Conservation (phyloP, 1,140 invertebrate species). For the Euschistus heros region DNA sequence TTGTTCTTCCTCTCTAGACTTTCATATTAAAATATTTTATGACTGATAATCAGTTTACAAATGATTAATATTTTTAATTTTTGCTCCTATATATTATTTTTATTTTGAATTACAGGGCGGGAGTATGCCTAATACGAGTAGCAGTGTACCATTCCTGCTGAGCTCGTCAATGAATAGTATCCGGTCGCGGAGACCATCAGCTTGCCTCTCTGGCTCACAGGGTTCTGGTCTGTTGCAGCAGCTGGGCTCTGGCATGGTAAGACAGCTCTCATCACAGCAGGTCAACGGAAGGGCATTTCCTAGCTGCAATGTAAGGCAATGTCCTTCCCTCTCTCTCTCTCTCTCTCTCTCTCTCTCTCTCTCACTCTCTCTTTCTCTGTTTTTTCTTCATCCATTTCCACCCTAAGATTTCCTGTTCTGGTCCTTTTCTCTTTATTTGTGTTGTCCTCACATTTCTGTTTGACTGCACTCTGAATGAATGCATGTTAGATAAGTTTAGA, state of each 20-base stretch:
- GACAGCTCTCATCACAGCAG: conserved; percentile 57
- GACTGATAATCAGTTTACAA: neutral
- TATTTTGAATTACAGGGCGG: conserved; percentile 58
- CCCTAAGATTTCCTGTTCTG: conserved; percentile 13
- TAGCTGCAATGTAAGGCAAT: conserved; percentile 58
- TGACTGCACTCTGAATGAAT: neutral
- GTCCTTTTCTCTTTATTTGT: neutral
- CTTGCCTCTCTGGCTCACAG: conserved; percentile 50
- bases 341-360: conserved; percentile 15
- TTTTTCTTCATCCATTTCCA: conserved; percentile 12
- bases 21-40: neutral
- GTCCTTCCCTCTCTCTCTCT: conserved; percentile 33
- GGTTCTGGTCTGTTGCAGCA: conserved; percentile 67
- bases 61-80: too few relatives aligned
- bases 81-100: neutral
- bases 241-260: conserved; percentile 76
- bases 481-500: neutral
- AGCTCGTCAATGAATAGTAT: conserved; percentile 73
- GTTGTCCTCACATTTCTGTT: conserved; percentile 13
- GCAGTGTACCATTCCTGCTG: conserved; percentile 71
- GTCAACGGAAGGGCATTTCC: conserved; percentile 52
- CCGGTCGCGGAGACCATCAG: conserved; percentile 62
- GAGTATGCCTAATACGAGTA: conserved; percentile 77
- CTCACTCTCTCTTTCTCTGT: too few relatives aligned
- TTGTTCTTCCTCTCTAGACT: too few relatives aligned